Evolutionary conservation across 2,797 vertebrate species (phyloP), one percentile per base, ranked within the genome.

Genomic region (Cottoperca gobio): DNA sequence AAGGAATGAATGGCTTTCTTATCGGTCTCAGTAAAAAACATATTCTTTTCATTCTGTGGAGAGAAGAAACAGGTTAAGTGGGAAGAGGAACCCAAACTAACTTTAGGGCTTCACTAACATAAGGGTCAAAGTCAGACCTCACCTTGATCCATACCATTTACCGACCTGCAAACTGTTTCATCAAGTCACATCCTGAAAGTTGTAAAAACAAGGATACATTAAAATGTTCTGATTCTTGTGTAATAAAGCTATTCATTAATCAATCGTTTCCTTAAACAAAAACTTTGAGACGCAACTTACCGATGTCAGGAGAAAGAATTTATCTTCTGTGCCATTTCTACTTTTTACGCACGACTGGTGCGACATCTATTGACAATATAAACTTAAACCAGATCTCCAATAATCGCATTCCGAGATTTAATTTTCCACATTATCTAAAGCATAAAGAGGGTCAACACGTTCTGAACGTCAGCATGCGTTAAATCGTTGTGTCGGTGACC

Each of bases 31-130:
- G 55, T 5, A 65, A 57, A 70, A 55, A 75, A 66, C 88, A 92
- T 89, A 78, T 70, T 72, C 61, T 89, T 89, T 90, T 96, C 97
- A 97, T 97, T 93, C 97, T 98, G 94, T 50, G 14, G 23, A 1
- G 33, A 79, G 39, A 83, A 48, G 57, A 65, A 62, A 42, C 8
- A 58, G 1, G 0, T 6, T 12, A 28, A 49, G 28, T 24, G 33
- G 14, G 8, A 67, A 17, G 3, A 33, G 43, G 21, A 45, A 50
- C 12, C 3, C 1, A 45, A 31, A 45, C 9, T 17, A 7, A 2
- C 1, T 4, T 10, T 19, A 37, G 6, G 1, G 3, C 2, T 12
- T 17, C 8, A 48, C 24, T 26, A 11, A 31, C 11, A 42, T 8
- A 9, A 31, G 17, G 0, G 8, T 13, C 42, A 6, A 12, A 13